phyloP scores from a whole-genome alignment of 2,888 invertebrate genomes.

The Megalurothrips usitatus region DNA sequence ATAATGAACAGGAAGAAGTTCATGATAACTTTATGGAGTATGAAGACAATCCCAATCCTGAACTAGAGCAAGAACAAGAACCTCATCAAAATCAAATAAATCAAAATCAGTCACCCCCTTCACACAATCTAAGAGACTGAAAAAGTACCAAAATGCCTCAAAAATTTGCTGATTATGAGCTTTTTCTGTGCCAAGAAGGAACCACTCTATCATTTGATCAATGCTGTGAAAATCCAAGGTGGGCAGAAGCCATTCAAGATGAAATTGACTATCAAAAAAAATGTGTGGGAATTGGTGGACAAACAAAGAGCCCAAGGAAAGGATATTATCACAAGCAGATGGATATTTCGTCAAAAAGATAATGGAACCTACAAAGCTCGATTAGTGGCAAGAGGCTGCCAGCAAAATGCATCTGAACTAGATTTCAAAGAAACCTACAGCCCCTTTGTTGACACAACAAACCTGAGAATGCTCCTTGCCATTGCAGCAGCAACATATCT shows the following conservation, averaged over 20 bases:
- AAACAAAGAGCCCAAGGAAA: background rate
- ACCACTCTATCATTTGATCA: too few relatives aligned
- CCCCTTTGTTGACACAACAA: too few relatives aligned
- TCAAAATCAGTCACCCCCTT: too few relatives aligned
- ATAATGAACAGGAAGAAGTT: too few relatives aligned
- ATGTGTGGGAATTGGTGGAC: slow-evolving; percentile 1
- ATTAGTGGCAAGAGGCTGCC: slow-evolving; percentile 34
- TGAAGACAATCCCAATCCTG: too few relatives aligned
- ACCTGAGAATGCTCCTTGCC: slow-evolving; percentile 32
- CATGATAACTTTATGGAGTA: too few relatives aligned
- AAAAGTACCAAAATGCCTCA: too few relatives aligned
- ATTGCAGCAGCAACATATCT: slow-evolving; percentile 27
- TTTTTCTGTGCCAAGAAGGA: too few relatives aligned
- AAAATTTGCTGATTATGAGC: too few relatives aligned
- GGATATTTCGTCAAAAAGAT: slow-evolving; percentile 32
- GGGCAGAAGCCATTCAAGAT: background rate
- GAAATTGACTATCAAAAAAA: slow-evolving; percentile 27
- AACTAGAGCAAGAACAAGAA: too few relatives aligned
- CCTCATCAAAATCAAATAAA: too few relatives aligned
- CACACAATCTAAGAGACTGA: too few relatives aligned
- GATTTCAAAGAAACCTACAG: slow-evolving; percentile 35
- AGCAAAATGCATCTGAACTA: slow-evolving; percentile 33
- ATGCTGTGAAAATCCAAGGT: background rate
- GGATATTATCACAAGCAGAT: slow-evolving; percentile 17
- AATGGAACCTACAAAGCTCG: slow-evolving; percentile 34